Evolutionary conservation across 2,113 vertebrate genomes (phyloP).

Genomic region (Engystomops pustulosus): DNA sequence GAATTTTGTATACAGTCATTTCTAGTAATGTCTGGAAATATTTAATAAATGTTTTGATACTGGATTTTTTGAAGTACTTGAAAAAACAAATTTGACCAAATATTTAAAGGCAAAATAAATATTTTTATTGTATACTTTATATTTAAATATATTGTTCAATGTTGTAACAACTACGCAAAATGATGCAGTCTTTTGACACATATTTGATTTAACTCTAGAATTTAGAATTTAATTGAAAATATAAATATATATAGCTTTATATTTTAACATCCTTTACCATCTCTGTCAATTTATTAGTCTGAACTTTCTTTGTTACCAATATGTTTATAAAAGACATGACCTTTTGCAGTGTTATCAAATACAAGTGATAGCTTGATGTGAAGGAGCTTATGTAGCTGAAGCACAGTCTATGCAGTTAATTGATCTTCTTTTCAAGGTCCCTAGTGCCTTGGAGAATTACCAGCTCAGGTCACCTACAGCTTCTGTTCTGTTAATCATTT

Average conservation of each 20-base stretch:
- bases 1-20: no score
- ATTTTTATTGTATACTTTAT: no score
- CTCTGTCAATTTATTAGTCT: background rate
- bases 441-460: conserved; percentile 56
- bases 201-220: background rate
- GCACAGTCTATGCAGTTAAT: conserved; percentile 48
- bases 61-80: no score
- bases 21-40: no score
- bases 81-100: no score
- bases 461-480: conserved; percentile 52
- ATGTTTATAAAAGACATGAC: conserved; percentile 30
- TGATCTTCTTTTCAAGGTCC: conserved; percentile 56
- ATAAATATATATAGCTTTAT: no score
- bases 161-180: no score
- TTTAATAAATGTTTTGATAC: no score
- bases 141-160: background rate
- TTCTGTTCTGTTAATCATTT: conserved; percentile 54
- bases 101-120: no score
- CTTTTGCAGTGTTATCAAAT: conserved; percentile 45
- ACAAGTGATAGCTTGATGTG: conserved; percentile 44
- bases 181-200: background rate
- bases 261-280: conserved; percentile 22
- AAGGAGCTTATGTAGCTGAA: conserved; percentile 48
- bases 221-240: no score
- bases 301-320: conserved; percentile 23